These are phyloP conservation scores for Heliconius hewitsoni DNA, from an alignment of 1,140 invertebrate species.

Conservation along the genomic window DNA sequence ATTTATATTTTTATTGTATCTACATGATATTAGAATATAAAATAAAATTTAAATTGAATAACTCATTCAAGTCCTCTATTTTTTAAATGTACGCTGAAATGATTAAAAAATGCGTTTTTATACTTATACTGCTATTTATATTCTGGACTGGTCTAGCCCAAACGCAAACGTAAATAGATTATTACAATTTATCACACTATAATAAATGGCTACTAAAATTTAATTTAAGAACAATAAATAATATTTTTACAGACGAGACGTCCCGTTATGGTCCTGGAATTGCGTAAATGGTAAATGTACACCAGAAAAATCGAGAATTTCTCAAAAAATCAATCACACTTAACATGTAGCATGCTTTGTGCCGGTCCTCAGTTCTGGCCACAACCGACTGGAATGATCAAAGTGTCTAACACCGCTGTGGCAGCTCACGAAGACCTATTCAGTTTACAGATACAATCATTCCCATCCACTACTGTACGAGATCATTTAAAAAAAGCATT, in stretches of 20 bases:
- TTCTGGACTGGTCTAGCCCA: neutral
- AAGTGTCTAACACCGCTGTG: constrained; percentile 70
- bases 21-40: neutral
- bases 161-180: neutral
- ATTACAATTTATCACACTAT: neutral
- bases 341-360: constrained; percentile 82
- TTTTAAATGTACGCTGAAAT: neutral
- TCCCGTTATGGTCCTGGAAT: constrained; percentile 71
- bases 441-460: constrained; percentile 45
- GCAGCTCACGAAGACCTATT: constrained; percentile 66
- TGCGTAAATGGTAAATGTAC: constrained; percentile 66
- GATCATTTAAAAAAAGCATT: constrained; percentile 52
- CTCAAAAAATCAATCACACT: constrained; percentile 65
- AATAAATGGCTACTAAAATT: neutral
- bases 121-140: neutral
- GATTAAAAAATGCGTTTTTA: neutral
- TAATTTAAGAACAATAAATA: neutral
- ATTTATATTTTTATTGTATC: neutral
- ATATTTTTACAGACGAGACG: neutral
- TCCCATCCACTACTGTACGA: constrained; percentile 43
- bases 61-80: neutral
- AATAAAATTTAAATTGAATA: neutral
- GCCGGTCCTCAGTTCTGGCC: constrained; percentile 81
- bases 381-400: constrained; percentile 79
- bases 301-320: constrained; percentile 45